These are phyloP conservation scores for Penaeus chinensis DNA, from an alignment of 1,140 invertebrate species.

Conservation along the genomic window DNA sequence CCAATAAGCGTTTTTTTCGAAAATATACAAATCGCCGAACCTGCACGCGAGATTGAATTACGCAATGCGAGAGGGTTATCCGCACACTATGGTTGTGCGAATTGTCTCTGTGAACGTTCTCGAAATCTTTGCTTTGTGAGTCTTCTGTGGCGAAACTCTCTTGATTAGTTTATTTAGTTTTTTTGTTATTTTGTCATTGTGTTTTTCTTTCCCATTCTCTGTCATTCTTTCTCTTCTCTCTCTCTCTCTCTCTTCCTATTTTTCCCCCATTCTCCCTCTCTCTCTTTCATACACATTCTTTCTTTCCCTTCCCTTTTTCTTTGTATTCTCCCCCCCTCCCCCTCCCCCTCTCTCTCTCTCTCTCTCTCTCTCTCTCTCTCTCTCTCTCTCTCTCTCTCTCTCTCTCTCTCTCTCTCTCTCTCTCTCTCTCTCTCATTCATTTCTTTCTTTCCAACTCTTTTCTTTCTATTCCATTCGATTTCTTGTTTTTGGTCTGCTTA, in stretches of 20 bases:
- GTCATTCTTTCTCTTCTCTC: conserved; percentile 4
- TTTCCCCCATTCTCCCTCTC: neutral
- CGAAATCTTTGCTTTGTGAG: no score
- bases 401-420: neutral
- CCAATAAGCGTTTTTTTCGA: no score
- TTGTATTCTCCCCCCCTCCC: neutral
- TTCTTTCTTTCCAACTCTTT: neutral
- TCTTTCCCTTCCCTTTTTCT: neutral
- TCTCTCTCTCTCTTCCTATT: conserved; percentile 8
- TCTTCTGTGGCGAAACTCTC: no score
- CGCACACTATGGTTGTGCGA: no score
- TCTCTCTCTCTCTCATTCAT: no score
- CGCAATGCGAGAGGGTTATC: no score
- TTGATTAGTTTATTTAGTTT: no score
- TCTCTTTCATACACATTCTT: neutral
- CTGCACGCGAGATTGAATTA: no score
- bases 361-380: conserved; percentile 25
- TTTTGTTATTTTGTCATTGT: no score
- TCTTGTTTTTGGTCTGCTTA: neutral
- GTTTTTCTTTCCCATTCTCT: neutral
- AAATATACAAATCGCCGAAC: no score
- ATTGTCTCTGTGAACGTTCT: no score
- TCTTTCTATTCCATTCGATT: neutral
- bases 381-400: conserved; percentile 26
- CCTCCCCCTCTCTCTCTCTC: conserved; percentile 7